Base-by-base conservation (phyloP, 2,113 vertebrate genomes). In the Centropus bengalensis region DNA sequence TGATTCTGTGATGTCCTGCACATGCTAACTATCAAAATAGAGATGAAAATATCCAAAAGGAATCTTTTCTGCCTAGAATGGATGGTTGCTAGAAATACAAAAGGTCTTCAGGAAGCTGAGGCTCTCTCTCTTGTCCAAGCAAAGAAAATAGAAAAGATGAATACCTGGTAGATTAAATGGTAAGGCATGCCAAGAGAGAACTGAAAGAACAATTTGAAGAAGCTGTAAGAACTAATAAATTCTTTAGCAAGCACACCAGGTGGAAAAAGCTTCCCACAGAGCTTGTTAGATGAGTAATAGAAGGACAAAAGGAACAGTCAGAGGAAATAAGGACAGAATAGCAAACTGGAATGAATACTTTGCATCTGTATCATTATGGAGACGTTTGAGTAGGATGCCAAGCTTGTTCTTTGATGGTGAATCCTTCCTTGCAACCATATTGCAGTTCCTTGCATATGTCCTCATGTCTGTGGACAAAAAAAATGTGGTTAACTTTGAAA, bases 291-390 rank as follows among this genome's bases (percentile, higher is more conserved):
- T 18, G 21, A 74, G 27, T 54, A 45, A 64, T 0, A 70, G 27
- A 66, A 36, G 27, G 11, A 42, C 32, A 36, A 81, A 81, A 58
- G n/a, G 33, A 69, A 13, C 9, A 64, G 38, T n/a, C 2, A 2
- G 30, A 75, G 36, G 15, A 87, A 84, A 40, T 44, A 54, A 69
- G 60, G 33, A 45, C 2, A 1, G 47, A 77, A 58, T 5, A 36
- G 56, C 36, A 70, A 77, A 67, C 30, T 0, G 1, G 11, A 59
- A 38, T 63, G 24, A 33, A 4, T 42, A 24, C 30, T 74, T 89
- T 82, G 36, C 51, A 45, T 63, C 66, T 42, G 12, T 55, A 27
- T 77, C 9, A 7, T n/a, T 51, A 13, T 0, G 0, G 45, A 70
- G 33, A n/a, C 47, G 30, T 10, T 40, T 63, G 64, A 86, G 21